Conservation (phyloP, 2,888 invertebrate species). For the Alviniconcha strummeri region DNA sequence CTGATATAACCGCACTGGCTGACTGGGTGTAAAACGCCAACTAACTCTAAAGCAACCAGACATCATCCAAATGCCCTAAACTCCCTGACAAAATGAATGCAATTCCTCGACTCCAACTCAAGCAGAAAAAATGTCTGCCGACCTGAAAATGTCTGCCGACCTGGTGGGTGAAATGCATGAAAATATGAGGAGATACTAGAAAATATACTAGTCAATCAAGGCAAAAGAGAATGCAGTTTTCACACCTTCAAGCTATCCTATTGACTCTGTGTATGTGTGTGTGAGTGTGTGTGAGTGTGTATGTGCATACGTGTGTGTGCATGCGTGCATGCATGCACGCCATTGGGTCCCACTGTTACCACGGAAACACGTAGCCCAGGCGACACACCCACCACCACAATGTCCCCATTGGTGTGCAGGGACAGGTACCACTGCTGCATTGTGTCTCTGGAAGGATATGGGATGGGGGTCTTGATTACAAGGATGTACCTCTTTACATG, state of each 20-base stretch:
- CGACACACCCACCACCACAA: conserved; percentile 56
- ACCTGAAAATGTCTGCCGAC: no score
- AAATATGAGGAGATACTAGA: no score
- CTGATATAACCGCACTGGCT: no score
- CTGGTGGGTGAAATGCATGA: no score
- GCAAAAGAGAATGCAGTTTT: not conserved
- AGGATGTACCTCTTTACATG: no score
- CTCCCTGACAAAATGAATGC: no score
- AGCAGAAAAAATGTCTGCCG: no score
- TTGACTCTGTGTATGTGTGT: not conserved
- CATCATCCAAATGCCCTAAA: no score
- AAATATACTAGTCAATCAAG: not conserved
- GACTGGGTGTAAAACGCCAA: no score
- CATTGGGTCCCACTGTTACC: conserved; percentile 45
- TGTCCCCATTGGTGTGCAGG: conserved; percentile 48
- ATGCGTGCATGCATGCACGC: not conserved
- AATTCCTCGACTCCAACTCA: no score
- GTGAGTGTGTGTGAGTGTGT: conserved; percentile 12
- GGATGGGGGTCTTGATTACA: not conserved
- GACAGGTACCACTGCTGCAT: conserved; percentile 48
- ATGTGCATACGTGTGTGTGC: conserved; percentile 21
- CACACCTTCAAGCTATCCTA: not conserved
- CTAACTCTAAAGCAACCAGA: no score
- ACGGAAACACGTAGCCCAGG: conserved; percentile 59
- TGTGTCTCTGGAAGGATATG: conserved; percentile 49